A percentile compares a stretch with the other conserved stretches of the same genome.
Evolutionary conservation across 2,888 invertebrate genomes (phyloP).

Genomic region (Mythimna albipuncta): DNA sequence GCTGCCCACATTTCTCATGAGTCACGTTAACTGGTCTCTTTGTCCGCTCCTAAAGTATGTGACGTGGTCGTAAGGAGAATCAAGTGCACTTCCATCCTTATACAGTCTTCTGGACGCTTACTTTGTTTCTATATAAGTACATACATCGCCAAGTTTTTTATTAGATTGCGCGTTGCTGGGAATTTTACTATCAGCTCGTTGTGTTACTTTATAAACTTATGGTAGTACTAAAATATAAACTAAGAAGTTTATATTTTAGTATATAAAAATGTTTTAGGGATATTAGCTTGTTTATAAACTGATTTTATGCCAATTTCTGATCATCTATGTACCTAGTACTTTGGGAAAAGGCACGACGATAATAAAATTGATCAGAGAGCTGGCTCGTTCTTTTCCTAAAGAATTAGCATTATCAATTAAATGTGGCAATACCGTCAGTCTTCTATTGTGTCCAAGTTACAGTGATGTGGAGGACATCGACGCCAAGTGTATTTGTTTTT

Average conservation of each 20-base stretch:
- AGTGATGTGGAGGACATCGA: no score
- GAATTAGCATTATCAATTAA: no score
- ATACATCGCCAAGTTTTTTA: constrained; percentile 38
- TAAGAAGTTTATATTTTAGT: constrained; percentile 23
- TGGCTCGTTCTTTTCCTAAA: no score
- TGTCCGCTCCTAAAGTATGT: constrained; percentile 38
- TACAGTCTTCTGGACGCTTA: constrained; percentile 43
- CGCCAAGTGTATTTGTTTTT: no score
- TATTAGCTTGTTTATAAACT: neutral
- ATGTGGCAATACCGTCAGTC: no score
- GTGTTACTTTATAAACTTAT: constrained; percentile 32
- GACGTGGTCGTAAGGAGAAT: constrained; percentile 30
- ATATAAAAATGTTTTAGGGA: neutral
- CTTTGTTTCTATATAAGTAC: constrained; percentile 32
- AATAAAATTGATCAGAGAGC: no score
- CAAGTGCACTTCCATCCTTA: constrained; percentile 36
- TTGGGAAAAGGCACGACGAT: no score
- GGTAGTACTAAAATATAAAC: neutral
- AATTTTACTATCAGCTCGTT: constrained; percentile 38
- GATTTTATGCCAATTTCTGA: neutral
- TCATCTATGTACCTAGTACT: neutral
- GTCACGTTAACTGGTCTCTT: constrained; percentile 38
- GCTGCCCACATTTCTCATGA: constrained; percentile 10
- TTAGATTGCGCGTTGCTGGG: constrained; percentile 12
- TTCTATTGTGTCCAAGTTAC: no score